A percentile compares a stretch with the other conserved stretches of the same genome.
Conservation (phyloP, 92 coral and sea anemone species). For the Palythoa grandiflora region DNA sequence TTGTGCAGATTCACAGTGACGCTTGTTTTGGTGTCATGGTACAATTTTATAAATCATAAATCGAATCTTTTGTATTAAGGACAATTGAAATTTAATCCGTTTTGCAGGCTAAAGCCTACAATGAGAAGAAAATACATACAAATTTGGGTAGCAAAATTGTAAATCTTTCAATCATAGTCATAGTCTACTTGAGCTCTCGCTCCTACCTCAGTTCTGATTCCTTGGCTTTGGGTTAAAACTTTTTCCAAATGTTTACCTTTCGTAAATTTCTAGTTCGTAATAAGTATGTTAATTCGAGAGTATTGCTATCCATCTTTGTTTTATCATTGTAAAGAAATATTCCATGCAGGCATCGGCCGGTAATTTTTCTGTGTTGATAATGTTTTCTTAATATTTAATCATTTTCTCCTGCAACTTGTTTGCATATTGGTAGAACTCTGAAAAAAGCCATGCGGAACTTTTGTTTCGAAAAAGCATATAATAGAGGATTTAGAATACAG, state of each 20-base stretch:
- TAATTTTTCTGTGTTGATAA: not conserved
- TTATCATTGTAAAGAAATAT: not conserved
- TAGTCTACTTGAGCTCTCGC: no score
- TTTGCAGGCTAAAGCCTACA: not conserved
- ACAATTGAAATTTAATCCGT: not conserved
- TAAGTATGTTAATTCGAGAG: no score
- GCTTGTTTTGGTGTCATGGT: not conserved
- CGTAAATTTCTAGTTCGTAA: no score
- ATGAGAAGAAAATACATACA: not conserved
- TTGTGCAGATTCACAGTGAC: not conserved
- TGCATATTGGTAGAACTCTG: constrained; percentile 67
- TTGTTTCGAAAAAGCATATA: constrained; percentile 87
- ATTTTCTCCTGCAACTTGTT: not conserved
- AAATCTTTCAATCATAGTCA: not conserved
- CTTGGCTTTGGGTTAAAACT: no score
- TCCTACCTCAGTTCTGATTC: no score
- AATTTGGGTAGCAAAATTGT: not conserved
- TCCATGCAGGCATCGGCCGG: not conserved
- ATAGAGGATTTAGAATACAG: constrained; percentile 78
- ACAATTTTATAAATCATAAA: constrained; percentile 1
- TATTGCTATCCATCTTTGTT: not conserved
- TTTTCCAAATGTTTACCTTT: no score
- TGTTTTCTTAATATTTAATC: not conserved
- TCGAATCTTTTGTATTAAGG: constrained; percentile 8
- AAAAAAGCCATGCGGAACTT: constrained; percentile 78